These are phyloP conservation scores for Melinaea menophilus DNA, from an alignment of 2,888 invertebrate species.

Conservation along the genomic window DNA sequence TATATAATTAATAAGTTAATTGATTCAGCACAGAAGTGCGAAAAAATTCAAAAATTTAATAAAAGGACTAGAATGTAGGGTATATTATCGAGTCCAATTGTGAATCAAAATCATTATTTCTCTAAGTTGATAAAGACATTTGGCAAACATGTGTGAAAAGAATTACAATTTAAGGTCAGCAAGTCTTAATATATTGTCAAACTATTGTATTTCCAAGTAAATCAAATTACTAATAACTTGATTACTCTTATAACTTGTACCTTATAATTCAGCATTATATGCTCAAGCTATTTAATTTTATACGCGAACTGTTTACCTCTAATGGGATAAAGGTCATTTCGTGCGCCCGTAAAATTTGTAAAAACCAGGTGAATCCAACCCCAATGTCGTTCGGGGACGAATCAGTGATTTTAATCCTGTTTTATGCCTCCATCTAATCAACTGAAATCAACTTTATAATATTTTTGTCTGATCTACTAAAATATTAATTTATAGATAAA, in stretches of 20 bases:
- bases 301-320: conserved; percentile 41
- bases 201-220: not conserved
- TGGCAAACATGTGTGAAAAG: too few species aligned
- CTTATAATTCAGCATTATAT: conserved; percentile 27
- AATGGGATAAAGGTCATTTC: conserved; percentile 37
- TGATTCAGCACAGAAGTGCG: too few species aligned
- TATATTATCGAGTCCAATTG: too few species aligned
- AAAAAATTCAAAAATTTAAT: too few species aligned
- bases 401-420: conserved; percentile 32
- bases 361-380: conserved; percentile 18
- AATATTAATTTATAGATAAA: not conserved
- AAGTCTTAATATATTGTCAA: too few species aligned
- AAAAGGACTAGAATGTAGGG: too few species aligned
- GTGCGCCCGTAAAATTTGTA: conserved; percentile 41
- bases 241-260: conserved; percentile 13
- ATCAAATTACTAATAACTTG: not conserved
- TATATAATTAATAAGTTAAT: too few species aligned
- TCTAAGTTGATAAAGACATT: too few species aligned
- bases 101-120: too few species aligned
- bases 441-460: conserved; percentile 5
- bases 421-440: conserved; percentile 25
- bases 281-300: conserved; percentile 42
- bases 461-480: not conserved
- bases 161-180: too few species aligned
- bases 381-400: conserved; percentile 15